These are phyloP conservation scores for Forpus xanthops DNA, from an alignment of 2,797 vertebrate species.

Conservation along the genomic window DNA sequence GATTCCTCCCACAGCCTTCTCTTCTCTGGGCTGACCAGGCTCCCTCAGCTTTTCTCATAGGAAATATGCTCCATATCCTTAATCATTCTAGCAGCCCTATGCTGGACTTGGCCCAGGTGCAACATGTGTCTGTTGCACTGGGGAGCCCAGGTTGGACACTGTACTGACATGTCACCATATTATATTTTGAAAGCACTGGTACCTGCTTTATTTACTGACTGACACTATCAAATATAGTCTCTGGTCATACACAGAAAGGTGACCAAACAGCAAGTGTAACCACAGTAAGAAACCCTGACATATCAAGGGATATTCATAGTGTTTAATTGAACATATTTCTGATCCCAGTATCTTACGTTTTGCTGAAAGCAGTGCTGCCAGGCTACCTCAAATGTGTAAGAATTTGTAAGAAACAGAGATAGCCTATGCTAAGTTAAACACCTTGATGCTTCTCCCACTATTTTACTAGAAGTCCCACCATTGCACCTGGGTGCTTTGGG, in stretches of 20 bases:
- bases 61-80: background rate
- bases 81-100: background rate
- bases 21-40: background rate
- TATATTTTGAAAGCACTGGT: background rate
- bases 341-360: background rate
- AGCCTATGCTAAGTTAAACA: no score
- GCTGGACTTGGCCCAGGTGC: background rate
- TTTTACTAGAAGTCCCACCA: no score
- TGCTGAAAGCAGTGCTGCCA: background rate
- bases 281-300: background rate
- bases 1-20: background rate
- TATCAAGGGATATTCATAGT: background rate
- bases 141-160: background rate
- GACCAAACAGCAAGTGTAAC: background rate
- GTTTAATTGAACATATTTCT: background rate
- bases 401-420: background rate
- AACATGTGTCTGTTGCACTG: background rate
- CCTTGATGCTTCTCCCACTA: no score
- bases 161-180: background rate
- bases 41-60: background rate
- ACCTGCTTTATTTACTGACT: background rate
- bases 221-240: background rate
- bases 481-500: background rate
- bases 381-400: background rate
- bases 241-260: background rate